A percentile compares a stretch with the other conserved stretches of the same genome.
phyloP scores from a whole-genome alignment of 2,888 invertebrate species.

The Zeuzera pyrina region DNA sequence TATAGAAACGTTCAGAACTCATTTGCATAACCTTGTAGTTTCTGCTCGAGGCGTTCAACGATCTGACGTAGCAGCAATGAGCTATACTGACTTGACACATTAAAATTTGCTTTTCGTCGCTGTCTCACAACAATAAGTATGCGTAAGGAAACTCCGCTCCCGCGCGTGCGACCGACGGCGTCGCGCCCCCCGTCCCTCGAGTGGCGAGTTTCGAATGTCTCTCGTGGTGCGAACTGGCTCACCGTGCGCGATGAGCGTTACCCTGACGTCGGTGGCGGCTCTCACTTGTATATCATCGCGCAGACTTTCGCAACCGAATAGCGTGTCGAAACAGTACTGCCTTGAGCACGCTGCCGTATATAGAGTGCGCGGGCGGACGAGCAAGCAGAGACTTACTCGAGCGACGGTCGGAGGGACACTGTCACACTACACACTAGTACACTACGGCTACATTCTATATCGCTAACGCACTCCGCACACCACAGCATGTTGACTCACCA shows the following conservation, averaged over 20 bases:
- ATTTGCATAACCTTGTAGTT: conserved; percentile 74
- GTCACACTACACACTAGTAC: not conserved
- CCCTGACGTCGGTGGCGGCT: conserved; percentile 58
- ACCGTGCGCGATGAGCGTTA: conserved; percentile 69
- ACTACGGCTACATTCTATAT: not conserved
- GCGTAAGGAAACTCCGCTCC: conserved; percentile 46
- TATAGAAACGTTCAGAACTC: conserved; percentile 74
- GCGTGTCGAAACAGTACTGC: conserved; percentile 62
- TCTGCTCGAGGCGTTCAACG: conserved; percentile 68
- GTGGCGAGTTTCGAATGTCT: conserved; percentile 63
- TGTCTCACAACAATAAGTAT: conserved; percentile 49
- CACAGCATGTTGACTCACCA: not conserved
- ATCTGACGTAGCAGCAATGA: conserved; percentile 72
- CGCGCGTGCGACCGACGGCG: conserved; percentile 66
- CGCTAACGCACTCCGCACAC: conserved; percentile 4
- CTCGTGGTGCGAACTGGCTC: conserved; percentile 58
- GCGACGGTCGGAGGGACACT: no score
- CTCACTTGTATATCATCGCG: conserved; percentile 74
- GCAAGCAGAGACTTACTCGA: conserved; percentile 6
- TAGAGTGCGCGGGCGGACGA: conserved; percentile 31
- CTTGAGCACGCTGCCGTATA: conserved; percentile 42
- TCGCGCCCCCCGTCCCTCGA: conserved; percentile 63
- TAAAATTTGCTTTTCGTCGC: conserved; percentile 67
- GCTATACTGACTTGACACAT: conserved; percentile 73
- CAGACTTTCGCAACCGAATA: conserved; percentile 67